These are phyloP conservation scores for Cariama cristata DNA, from an alignment of 2,113 vertebrate genomes.

Conservation along the genomic window DNA sequence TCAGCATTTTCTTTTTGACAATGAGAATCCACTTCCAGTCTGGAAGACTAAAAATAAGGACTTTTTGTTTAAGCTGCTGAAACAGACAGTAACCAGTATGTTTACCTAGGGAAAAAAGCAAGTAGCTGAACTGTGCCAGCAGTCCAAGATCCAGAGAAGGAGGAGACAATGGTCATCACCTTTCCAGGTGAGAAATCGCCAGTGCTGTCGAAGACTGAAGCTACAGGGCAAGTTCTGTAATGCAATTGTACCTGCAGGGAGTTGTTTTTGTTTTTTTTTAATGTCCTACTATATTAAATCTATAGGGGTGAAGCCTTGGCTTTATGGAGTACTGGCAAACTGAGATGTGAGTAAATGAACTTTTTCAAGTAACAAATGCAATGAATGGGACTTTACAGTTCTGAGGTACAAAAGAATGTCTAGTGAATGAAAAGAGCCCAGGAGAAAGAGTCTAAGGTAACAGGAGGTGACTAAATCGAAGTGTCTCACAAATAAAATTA, in stretches of 20 bases:
- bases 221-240: background rate
- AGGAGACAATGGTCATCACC: background rate
- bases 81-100: background rate
- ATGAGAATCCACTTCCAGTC: background rate
- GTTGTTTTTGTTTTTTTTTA: background rate
- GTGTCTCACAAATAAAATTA: background rate
- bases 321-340: background rate
- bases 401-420: background rate
- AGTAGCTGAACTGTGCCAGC: background rate
- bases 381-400: background rate
- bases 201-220: background rate
- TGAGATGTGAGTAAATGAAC: background rate
- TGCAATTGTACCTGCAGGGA: background rate
- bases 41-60: background rate
- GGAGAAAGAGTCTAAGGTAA: background rate
- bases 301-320: background rate
- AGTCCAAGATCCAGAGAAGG: background rate
- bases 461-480: background rate
- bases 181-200: background rate
- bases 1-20: background rate
- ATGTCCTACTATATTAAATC: accelerated
- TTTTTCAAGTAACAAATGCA: background rate
- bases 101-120: background rate
- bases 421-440: background rate
- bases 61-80: background rate